These are phyloP conservation scores for Lutraria rhynchaena DNA, from an alignment of 1,140 invertebrate species.

Conservation along the genomic window DNA sequence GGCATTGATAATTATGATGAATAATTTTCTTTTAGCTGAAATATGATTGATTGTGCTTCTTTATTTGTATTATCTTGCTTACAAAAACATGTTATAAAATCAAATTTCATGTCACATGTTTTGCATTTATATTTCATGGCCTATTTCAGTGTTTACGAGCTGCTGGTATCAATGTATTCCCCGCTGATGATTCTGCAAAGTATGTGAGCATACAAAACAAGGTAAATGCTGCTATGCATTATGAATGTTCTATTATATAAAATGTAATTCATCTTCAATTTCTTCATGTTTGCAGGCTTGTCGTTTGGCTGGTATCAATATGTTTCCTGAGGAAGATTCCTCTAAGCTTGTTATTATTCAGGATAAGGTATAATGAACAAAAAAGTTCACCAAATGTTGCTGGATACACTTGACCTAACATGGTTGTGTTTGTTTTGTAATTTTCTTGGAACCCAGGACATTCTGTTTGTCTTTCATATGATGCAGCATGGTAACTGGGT, in stretches of 20 bases:
- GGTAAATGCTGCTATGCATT: slow-evolving; percentile 62
- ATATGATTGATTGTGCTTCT: too few species aligned
- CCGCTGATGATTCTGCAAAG: slow-evolving; percentile 91
- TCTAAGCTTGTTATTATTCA: slow-evolving; percentile 10
- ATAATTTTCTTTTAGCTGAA: too few species aligned
- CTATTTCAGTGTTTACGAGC: slow-evolving; percentile 86
- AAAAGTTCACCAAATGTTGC: too few species aligned
- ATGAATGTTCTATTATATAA: neutral
- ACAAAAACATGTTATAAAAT: too few species aligned
- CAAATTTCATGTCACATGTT: too few species aligned
- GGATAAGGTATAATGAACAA: slow-evolving; percentile 8
- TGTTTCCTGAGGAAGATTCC: slow-evolving; percentile 27
- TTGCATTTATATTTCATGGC: slow-evolving; percentile 3
- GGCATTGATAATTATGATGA: too few species aligned
- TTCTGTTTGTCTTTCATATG: too few species aligned
- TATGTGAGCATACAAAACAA: slow-evolving; percentile 87
- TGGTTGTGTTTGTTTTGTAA: too few species aligned
- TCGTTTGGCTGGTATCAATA: neutral
- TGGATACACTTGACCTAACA: too few species aligned
- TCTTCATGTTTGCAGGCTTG: slow-evolving; percentile 4
- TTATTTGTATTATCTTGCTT: too few species aligned
- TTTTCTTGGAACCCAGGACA: too few species aligned
- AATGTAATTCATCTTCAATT: neutral
- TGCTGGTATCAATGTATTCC: slow-evolving; percentile 94
- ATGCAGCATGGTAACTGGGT: too few species aligned